Base-by-base conservation (phyloP, 1,140 invertebrate genomes). In the Trichonephila inaurata region DNA sequence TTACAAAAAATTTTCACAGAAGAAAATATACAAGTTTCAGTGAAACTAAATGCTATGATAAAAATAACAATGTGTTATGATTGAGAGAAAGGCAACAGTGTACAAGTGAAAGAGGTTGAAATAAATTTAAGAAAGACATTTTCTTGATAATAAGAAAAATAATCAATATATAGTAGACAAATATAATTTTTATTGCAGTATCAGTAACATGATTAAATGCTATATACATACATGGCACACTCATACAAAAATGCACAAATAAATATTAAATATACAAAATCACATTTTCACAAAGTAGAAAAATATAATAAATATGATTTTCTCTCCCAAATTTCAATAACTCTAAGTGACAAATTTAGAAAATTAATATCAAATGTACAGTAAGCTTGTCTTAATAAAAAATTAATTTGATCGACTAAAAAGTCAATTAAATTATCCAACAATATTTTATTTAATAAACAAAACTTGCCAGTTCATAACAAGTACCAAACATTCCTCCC, bases 211-310 rank as follows among this genome's bases (percentile, higher is more conserved):
- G 72, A 40, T 77, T 77, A 10, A 64, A 6, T 64, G 14, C 16
- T 77, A 77, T 77, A 40, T 77, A 77, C 72, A 77, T 18, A 7
- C 33, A 77, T 77, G 72, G 33, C 72, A 77, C 72, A 77, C 0
- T 77, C 24, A 24, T 40, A 33, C 33, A 33, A 77, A 77, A 77
- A 77, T 40, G 72, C 28, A 77, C 16, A 77, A 77, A 77, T 33
- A 33, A 77, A 77, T 33, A 77, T 77, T 33, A 40, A 24, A 77
- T 28, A 28, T 77, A 77, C 72, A 77, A 77, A 77, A 77, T 40
- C 12, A 72, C 24, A 72, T 24, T 28, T 40, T 28, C 33, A 77
- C 3, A 40, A 40, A 28, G 7, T 77, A 77, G 24, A 77, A 77
- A 77, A 77, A 77, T 77, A 77, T 28, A 77, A 77, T 28, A 28